Conservation (phyloP, 2,113 vertebrate genomes). For the Crotalus tigris region DNA sequence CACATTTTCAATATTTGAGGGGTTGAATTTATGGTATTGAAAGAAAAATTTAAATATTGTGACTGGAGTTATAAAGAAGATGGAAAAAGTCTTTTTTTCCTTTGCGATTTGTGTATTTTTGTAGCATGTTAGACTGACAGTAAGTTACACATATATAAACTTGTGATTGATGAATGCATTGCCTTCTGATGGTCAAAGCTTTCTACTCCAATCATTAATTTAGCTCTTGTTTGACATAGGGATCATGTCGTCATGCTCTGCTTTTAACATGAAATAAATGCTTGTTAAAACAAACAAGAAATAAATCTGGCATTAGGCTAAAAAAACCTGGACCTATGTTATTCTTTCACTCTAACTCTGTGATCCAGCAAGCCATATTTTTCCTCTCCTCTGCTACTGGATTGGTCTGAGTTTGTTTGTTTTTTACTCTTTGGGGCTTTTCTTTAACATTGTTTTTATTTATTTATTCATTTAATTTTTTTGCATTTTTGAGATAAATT, state of each 20-base stretch:
- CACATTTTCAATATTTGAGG: background rate
- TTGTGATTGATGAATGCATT: background rate
- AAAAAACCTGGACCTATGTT: background rate
- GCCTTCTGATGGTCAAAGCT: background rate
- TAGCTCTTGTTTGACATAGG: conserved; percentile 2
- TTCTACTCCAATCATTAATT: background rate
- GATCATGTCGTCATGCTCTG: background rate
- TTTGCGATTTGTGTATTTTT: conserved; percentile 7
- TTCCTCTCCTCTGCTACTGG: background rate
- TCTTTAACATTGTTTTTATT: background rate
- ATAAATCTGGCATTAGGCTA: background rate
- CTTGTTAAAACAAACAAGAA: conserved; percentile 9
- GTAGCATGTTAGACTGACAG: background rate
- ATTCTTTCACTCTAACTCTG: background rate
- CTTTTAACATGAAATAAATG: background rate
- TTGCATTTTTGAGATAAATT: background rate
- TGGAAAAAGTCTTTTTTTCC: background rate
- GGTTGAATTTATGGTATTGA: background rate
- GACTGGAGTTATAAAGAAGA: background rate
- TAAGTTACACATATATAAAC: background rate
- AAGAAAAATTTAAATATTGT: background rate
- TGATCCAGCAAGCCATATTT: background rate
- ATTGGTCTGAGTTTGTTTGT: background rate
- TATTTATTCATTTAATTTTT: background rate
- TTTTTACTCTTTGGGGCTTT: background rate